phyloP scores from a whole-genome alignment of 2,888 invertebrate genomes.

The Sylvicola cinctus region DNA sequence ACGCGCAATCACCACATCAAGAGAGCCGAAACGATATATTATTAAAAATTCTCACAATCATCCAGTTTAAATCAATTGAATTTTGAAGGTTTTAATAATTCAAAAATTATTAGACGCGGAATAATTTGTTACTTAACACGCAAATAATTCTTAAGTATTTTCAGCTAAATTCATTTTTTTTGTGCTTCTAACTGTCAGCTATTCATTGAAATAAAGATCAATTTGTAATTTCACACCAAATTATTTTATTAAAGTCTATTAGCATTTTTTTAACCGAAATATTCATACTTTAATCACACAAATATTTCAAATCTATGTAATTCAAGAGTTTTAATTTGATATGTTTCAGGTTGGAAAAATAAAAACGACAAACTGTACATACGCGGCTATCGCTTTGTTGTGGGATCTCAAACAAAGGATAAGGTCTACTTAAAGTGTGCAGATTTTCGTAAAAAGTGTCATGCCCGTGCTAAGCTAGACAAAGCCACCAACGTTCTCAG shows the following conservation, averaged over 20 bases:
- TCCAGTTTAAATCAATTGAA: neutral
- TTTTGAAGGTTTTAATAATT: no score
- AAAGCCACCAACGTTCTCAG: slow-evolving; percentile 15
- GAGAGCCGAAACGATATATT: slow-evolving; percentile 14
- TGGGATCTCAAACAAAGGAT: slow-evolving; percentile 18
- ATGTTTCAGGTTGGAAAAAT: slow-evolving; percentile 1
- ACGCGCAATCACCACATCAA: slow-evolving; percentile 20
- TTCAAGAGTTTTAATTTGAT: no score
- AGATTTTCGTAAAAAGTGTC: slow-evolving; percentile 19
- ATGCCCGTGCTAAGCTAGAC: slow-evolving; percentile 18
- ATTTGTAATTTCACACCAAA: no score
- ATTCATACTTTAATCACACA: neutral
- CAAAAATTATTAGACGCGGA: no score
- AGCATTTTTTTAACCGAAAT: slow-evolving; percentile 3
- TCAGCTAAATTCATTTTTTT: no score
- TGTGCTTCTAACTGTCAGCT: no score
- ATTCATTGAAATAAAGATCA: no score
- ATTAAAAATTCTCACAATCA: slow-evolving; percentile 25
- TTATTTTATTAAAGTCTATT: neutral
- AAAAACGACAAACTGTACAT: neutral
- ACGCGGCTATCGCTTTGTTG: slow-evolving; percentile 16
- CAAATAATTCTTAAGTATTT: no score
- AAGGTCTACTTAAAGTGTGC: slow-evolving; percentile 22
- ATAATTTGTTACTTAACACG: no score
- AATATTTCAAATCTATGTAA: no score